Evolutionary conservation across 2,797 vertebrate genomes (phyloP), one percentile per base, ranked within the genome.

Genomic region (Rhinella marina): DNA sequence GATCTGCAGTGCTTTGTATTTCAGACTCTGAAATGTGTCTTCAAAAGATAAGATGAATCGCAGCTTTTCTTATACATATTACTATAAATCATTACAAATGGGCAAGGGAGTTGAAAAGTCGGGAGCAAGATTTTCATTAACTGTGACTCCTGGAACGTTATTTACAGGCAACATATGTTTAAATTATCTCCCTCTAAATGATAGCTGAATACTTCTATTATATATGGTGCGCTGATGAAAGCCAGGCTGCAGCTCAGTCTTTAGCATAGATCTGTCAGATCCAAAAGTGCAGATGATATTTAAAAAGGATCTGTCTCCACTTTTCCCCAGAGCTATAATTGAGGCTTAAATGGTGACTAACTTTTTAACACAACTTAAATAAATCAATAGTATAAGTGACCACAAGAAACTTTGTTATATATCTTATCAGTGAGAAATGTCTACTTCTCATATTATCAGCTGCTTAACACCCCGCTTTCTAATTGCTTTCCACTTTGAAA

Each of bases 1-100:
- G 76, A 70, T 41, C 84, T 19, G 29, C 82, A 81, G 62, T 32
- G 68, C 82, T 91, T 77, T 57, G 27, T 83, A 76, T 80, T 90
- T 82, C 83, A 81, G 54, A n/a, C 82, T 73, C 82, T 62, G 72
- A 92, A 92, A 90, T 92, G 90, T 92, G 91, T 91, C 50, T 92
- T 89, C 85, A 87, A 81, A 90, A 91, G 91, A 92, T 92, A 92
- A 92, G 88, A 86, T 88, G 66, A 72, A 73, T 90, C 59, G 29
- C 4, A 66, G 66, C 66, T 52, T 17, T 29, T 82, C 80, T 88
- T 76, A 7, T 78, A 73, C 54, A 77, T 87, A 59, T 87, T 57
- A 80, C 88, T 91, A 90, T 90, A 86, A 89, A 90, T 90, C 64
- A 54, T 27, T 59, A 23, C 66, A 87, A 90, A 86, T 66, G 84